A percentile compares a stretch with the other conserved stretches of the same genome.
Evolutionary conservation across 2,888 invertebrate genomes (phyloP).

Genomic region (Pristionchus entomophagus): DNA sequence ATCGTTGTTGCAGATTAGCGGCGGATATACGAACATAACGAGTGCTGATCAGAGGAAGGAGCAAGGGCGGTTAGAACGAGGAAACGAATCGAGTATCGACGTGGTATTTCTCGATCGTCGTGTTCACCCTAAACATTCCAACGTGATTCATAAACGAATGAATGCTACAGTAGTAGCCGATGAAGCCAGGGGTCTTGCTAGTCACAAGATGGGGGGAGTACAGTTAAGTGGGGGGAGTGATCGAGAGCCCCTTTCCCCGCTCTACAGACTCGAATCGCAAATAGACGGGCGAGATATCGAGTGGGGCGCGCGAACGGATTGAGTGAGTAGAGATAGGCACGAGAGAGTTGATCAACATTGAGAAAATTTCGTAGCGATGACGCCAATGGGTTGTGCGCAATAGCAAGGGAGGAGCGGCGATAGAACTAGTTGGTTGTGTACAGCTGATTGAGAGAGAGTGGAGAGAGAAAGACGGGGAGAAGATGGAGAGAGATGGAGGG

Average conservation of each 20-base stretch:
- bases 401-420: background rate
- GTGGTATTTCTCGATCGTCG: background rate
- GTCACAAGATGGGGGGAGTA: background rate
- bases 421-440: conserved; percentile 15
- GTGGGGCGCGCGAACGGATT: conserved; percentile 2
- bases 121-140: background rate
- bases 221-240: conserved; percentile 18
- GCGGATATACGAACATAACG: background rate
- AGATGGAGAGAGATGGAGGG: background rate
- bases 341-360: background rate
- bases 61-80: background rate
- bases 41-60: background rate
- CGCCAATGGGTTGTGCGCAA: background rate
- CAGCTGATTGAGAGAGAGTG: background rate
- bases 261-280: conserved; percentile 13
- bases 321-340: background rate
- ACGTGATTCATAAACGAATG: background rate
- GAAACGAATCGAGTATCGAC: background rate
- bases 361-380: background rate
- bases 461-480: background rate
- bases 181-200: background rate
- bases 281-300: conserved; percentile 2
- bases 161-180: background rate
- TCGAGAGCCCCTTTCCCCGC: background rate
- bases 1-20: background rate